phyloP scores from a whole-genome alignment of 2,888 invertebrate species.

The Coelogynopora nodosa region DNA sequence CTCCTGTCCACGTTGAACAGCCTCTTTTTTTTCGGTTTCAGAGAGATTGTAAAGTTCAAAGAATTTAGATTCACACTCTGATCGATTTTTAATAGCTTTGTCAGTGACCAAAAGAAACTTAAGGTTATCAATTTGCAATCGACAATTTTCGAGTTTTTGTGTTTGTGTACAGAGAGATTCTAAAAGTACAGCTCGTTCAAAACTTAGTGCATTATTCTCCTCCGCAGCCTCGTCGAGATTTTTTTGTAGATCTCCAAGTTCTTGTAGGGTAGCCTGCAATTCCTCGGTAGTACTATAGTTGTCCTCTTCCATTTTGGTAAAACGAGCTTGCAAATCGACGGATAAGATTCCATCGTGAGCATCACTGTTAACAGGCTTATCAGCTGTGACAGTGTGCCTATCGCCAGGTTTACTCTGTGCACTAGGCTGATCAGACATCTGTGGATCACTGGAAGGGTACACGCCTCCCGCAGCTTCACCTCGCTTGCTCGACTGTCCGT shows the following conservation, averaged over 20 bases:
- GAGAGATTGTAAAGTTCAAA: slow-evolving; percentile 53
- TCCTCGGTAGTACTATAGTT: slow-evolving; percentile 77
- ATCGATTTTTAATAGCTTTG: slow-evolving; percentile 49
- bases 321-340: slow-evolving; percentile 32
- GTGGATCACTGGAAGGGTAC: background rate
- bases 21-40: slow-evolving; percentile 25
- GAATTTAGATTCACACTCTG: slow-evolving; percentile 56
- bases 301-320: slow-evolving; percentile 44
- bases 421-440: background rate
- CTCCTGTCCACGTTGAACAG: background rate
- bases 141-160: slow-evolving; percentile 80
- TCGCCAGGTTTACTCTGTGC: no score
- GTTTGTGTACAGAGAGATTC: slow-evolving; percentile 87
- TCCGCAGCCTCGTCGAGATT: slow-evolving; percentile 79
- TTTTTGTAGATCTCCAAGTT: slow-evolving; percentile 80
- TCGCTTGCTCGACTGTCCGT: background rate
- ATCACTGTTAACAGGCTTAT: slow-evolving; percentile 6
- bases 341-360: background rate
- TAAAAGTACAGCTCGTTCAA: slow-evolving; percentile 81
- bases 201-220: slow-evolving; percentile 79
- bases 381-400: no score
- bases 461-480: background rate
- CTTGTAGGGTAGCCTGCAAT: slow-evolving; percentile 85
- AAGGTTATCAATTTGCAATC: slow-evolving; percentile 77
- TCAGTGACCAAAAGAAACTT: slow-evolving; percentile 69